Conservation (phyloP, 2,888 invertebrate species). For the Dryobota labecula region DNA sequence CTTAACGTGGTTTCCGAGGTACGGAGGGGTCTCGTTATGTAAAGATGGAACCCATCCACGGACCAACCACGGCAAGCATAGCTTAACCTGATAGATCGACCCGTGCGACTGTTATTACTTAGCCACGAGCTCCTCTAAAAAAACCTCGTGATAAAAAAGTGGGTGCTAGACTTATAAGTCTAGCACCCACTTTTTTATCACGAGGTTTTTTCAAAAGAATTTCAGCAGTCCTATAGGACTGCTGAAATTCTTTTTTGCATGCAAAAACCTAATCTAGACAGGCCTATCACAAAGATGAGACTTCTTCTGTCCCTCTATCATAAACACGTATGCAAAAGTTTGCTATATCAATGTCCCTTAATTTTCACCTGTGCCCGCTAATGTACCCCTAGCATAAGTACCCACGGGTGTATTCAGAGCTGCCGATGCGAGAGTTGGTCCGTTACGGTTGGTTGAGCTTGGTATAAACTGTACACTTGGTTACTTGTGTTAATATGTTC, state of each 20-base stretch:
- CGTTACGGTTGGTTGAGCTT: constrained; percentile 24
- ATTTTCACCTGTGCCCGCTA: background rate
- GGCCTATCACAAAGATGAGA: background rate
- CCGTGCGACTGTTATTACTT: too few relatives aligned
- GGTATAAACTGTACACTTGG: background rate
- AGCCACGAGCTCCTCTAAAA: too few relatives aligned
- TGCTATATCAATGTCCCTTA: background rate
- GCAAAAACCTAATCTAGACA: background rate
- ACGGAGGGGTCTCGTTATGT: too few relatives aligned
- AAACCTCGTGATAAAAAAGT: too few relatives aligned
- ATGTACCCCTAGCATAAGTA: constrained; percentile 8
- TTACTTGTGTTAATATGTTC: background rate
- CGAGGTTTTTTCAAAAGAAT: background rate
- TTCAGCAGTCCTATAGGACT: too few relatives aligned
- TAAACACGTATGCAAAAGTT: background rate
- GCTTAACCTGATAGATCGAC: too few relatives aligned
- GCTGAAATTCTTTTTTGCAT: background rate
- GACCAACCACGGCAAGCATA: too few relatives aligned
- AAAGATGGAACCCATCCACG: too few relatives aligned
- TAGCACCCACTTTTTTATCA: too few relatives aligned
- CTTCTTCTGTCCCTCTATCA: background rate
- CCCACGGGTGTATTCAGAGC: constrained; percentile 25
- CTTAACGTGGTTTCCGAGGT: too few relatives aligned
- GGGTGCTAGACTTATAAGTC: too few relatives aligned
- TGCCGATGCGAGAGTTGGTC: constrained; percentile 38